Evolutionary conservation across 2,888 invertebrate genomes (phyloP).

Genomic region (Drosophila mettleri): DNA sequence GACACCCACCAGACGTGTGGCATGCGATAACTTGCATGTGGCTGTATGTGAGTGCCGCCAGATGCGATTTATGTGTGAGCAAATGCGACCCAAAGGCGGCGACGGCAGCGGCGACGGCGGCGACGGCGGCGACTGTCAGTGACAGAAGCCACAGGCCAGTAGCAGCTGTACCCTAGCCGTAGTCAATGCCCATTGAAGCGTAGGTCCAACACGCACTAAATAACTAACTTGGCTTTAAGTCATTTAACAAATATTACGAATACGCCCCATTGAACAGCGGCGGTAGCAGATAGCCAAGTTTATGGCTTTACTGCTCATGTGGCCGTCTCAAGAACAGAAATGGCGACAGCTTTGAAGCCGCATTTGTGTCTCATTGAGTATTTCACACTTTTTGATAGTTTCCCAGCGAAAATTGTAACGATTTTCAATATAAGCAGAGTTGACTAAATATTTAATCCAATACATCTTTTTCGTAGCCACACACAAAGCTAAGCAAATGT

Average conservation of each 20-base stretch:
- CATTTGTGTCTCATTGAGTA: too few relatives aligned
- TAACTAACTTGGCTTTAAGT: conserved; percentile 15
- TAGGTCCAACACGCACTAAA: conserved; percentile 4
- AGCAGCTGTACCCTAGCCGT: neutral
- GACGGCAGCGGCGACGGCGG: conserved; percentile 19
- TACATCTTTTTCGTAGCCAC: neutral
- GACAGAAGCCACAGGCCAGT: conserved; percentile 3
- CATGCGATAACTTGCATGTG: conserved; percentile 37
- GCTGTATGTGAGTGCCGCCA: conserved; percentile 29
- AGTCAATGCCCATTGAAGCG: conserved; percentile 28
- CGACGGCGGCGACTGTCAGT: too few relatives aligned
- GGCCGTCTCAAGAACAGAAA: too few relatives aligned
- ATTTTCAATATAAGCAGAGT: neutral
- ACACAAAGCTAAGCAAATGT: conserved; percentile 11
- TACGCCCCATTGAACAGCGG: conserved; percentile 39
- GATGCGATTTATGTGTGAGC: conserved; percentile 48
- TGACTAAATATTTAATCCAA: too few relatives aligned
- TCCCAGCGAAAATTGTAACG: neutral
- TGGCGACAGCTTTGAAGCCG: neutral
- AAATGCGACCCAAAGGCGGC: conserved; percentile 24
- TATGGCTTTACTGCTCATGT: neutral
- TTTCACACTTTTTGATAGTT: neutral
- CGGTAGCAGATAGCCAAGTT: neutral
- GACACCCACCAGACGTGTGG: neutral
- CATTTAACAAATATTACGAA: conserved; percentile 20